Base-by-base conservation (phyloP, 2,888 invertebrate species). In the Epirrhoe alternata region DNA sequence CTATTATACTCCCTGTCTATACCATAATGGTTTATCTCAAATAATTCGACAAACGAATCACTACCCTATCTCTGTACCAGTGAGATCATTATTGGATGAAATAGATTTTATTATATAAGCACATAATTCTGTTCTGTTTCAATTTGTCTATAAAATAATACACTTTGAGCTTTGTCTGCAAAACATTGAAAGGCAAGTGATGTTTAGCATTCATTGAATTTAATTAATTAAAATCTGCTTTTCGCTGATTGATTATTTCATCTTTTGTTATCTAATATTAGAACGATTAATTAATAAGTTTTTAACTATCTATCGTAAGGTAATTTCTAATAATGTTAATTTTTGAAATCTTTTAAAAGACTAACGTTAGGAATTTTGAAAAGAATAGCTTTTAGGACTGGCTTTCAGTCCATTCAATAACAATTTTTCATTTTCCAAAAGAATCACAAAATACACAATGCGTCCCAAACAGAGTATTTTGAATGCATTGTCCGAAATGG, bases 91-190 rank as follows among this genome's bases (percentile, higher is more conserved):
- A 24, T 60, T n/a, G 16, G 16, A 38, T 65, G 63, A 6, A 16
- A 14, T 17, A 16, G 42, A 57, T 51, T 70, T 72, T 70, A 77
- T 80, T 83, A 83, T 82, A 79, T 86, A 84, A 84, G 82, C 80
- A 83, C 78, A 82, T 83, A 82, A 81, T 77, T 75, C 75, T 71
- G 79, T 80, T 79, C 74, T 81, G 84, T 87, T 86, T 86, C 79
- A 87, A 87, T 87, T 90, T 89, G 88, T 89, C 87, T 88, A 92
- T 92, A 88, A 92, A 92, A 92, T 93, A 92, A 93, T 92, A 92
- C 90, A 91, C 90, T 92, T 91, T 90, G 87, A 83, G 87, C 90
- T 90, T 92, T 92, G 92, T 92, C 87, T 87, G 90, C 72, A 74
- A 85, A 80, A 87, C 87, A 88, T 87, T 89, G 87, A 85, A 86